Evolutionary conservation across 2,888 invertebrate genomes (phyloP).

Genomic region (Hyposoter dolosus): DNA sequence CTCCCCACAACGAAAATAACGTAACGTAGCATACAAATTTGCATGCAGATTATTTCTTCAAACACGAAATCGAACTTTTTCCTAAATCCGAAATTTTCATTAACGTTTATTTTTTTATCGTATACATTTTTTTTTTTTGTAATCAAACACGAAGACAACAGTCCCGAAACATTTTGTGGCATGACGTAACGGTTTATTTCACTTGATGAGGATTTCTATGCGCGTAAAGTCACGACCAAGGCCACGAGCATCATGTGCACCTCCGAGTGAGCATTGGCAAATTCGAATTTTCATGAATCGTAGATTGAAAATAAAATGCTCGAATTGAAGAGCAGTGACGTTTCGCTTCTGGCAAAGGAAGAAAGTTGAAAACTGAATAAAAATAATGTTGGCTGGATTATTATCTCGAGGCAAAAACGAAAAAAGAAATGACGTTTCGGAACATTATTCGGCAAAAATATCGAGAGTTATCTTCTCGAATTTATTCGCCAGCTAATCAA

Average conservation of each 20-base stretch:
- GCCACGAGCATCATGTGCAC: conserved; percentile 3
- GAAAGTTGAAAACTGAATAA: neutral
- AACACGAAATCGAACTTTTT: neutral
- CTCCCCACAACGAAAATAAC: neutral
- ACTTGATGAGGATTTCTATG: neutral
- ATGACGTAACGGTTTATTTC: neutral
- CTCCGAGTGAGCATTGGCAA: neutral
- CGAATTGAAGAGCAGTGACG: neutral
- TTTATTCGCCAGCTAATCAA: neutral
- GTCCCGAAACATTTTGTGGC: no score
- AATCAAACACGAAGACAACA: no score
- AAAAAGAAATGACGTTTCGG: neutral
- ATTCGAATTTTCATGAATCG: neutral
- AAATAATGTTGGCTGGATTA: neutral
- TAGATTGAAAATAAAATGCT: neutral
- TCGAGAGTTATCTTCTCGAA: neutral
- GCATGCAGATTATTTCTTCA: neutral
- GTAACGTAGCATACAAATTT: conserved; percentile 5
- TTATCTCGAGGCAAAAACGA: neutral
- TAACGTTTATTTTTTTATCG: neutral
- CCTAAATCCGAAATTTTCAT: neutral
- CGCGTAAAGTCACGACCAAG: neutral
- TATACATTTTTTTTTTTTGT: neutral
- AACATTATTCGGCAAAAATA: neutral
- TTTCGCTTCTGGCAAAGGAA: neutral